Evolutionary conservation across 2,113 vertebrate genomes (phyloP), one percentile per base, ranked within the genome.

Genomic region (Paracanthobrama guichenoti): DNA sequence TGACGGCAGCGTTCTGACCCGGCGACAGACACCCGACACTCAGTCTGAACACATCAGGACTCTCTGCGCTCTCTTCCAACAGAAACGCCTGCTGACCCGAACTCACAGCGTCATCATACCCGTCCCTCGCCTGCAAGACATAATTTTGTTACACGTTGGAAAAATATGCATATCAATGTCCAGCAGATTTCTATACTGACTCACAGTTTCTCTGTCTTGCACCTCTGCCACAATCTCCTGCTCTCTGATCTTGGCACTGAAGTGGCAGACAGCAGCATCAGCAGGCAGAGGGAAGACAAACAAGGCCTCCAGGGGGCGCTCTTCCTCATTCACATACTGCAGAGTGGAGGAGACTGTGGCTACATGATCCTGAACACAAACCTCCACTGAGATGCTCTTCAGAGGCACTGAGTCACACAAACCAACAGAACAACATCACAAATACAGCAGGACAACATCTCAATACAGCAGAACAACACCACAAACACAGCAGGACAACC

Each of bases 221-320:
- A 96, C 89, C 84, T 95, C 91, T 5, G 95, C 95, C 46, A 94
- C 91, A 73, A 96, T 92, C 82, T 85, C 91, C 22, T 89, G 92
- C 74, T 95, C 92, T 87, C 95, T 93, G 24, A 96, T 90, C 73
- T 89, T 79, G 67, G 95, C 95, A 69, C 66, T 69, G 66, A 69
- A 69, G 66, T 69, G 66, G 66, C 66, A 69, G 66, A 69, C 31
- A 69, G 96, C 94, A 57, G 94, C 94, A 53, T 95, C 95, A 62
- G 93, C 93, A 64, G 96, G 94, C 91, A 96, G 87, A 79, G 95
- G 96, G 86, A 97, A 96, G 60, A 96, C 91, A 86, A 97, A 97
- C 73, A 95, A 73, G 1, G 92, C 92, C 89, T 96, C 95, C 55
- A 97, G 18, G 1, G 95, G 90, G 53, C 88, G 79, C 16, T 92